Evolutionary conservation across 2,888 invertebrate species (phyloP), one percentile per base, ranked within the genome.

Genomic region (Drosophila paranaensis): DNA sequence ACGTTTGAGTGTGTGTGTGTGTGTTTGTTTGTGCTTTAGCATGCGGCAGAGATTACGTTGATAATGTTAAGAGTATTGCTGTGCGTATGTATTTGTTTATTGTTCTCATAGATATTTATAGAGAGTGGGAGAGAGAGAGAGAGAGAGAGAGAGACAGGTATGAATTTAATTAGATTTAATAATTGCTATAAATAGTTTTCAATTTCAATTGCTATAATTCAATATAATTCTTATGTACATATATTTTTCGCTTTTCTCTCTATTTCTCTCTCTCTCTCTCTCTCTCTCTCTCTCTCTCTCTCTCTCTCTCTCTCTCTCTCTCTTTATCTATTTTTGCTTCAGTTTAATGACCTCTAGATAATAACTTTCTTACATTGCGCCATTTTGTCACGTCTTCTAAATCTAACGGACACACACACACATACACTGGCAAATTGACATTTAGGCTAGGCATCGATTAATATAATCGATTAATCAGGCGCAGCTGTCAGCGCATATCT

Each of bases 161-260:
- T 62, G 33, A 84, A 88, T 83, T 88, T 66, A 85, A 85, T 85
- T 67, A 88, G 77, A 74, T 73, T 72, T 30, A 61, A 63, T 71
- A 60, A 69, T 72, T 60, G 81, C 67, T 71, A 68, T 45, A 68
- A 51, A 56, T 20, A 20, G 20, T 62, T 72, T 55, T 33, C 40
- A 46, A 42, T 56, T 65, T 27, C 42, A 55, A 60, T 66, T 54
- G 25, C 6, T 33, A 33, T 33, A 33, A 33, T 33, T 33, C 8
- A 8, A 33, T 33, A 27, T 27, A 27, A 27, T 27, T 27, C 27
- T 33, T 33, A 33, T 33, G 1, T 33, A 33, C 6, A 8, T 27
- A 27, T 27, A 27, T 5, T 33, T 33, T 33, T 33, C 30, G 30
- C 30, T 33, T 27, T 27, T 27, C 20, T 20, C 30, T 30, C 6